Percentiles rank a stretch among this genome's conserved stretches.
These are phyloP conservation scores for Cheiracanthium punctorium DNA, from an alignment of 2,888 invertebrate species.

Conservation along the genomic window DNA sequence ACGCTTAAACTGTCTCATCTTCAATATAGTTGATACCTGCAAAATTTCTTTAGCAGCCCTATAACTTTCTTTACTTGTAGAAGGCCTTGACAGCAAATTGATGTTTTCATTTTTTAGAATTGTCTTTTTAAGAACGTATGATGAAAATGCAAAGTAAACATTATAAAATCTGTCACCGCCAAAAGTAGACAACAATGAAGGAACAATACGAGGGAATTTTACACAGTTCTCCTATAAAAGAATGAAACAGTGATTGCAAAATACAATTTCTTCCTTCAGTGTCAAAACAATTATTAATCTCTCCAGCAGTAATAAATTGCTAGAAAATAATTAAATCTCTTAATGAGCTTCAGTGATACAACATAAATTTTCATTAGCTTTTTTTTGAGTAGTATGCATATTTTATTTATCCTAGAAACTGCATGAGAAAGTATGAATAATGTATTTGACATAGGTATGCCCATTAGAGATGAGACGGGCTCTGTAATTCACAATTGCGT, in stretches of 20 bases:
- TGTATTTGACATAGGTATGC: too few species aligned
- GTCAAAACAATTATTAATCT: too few species aligned
- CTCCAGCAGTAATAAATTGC: too few species aligned
- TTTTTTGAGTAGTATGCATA: too few species aligned
- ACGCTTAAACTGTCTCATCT: neutral
- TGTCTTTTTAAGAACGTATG: constrained; percentile 24
- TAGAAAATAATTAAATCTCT: too few species aligned
- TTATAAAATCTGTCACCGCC: constrained; percentile 51
- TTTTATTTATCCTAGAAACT: too few species aligned
- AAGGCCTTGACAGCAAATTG: constrained; percentile 9
- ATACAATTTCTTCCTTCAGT: neutral
- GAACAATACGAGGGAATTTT: constrained; percentile 43
- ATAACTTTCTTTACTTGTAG: neutral
- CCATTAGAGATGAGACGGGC: too few species aligned
- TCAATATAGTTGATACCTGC: constrained; percentile 15
- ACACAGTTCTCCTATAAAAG: constrained; percentile 19
- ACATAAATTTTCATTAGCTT: too few species aligned
- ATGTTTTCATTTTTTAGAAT: constrained; percentile 13
- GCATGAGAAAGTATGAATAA: too few species aligned
- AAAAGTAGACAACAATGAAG: constrained; percentile 39
- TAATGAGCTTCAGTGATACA: too few species aligned
- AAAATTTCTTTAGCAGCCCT: constrained; percentile 16
- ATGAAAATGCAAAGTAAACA: constrained; percentile 42
- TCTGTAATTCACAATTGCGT: too few species aligned
- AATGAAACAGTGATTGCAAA: neutral